Base-by-base conservation (phyloP, 2,888 invertebrate species). In the Malthinus seriepunctatus region DNA sequence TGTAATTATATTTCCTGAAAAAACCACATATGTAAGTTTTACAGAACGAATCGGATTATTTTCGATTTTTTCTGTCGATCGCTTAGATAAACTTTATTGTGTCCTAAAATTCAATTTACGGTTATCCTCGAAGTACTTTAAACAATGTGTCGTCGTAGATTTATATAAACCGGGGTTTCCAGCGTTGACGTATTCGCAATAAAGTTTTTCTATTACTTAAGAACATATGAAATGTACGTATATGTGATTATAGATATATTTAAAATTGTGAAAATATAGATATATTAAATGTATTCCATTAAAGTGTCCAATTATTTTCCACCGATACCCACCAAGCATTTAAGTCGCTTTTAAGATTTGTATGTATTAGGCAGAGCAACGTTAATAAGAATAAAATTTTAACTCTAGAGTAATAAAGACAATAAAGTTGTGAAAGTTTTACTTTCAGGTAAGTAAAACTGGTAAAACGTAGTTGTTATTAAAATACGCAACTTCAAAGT, bases 251-350 rank as follows among this genome's bases (percentile, higher is more conserved):
- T 73, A 74, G 73, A 73, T 74, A 75, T 75, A 76, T 72, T 74
- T 72, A 72, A 71, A 74, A 73, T 73, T 75, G 75, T 75, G 75
- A 76, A 76, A 60, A 76, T 75, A 76, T 76, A 76, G 75, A 73
- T 59, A 72, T 74, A 75, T 71, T 74, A 75, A 74, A 75, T 75
- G 74, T 72, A 72, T 50, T 46, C 50, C 39, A 50, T 52, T 37
- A 52, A 39, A 50, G 59, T 63, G 49, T 37, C 52, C 39, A 50
- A 51, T 60, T 10, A 34, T 44, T 32, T 34, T 10, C 14, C 3
- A 1, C 14, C 1, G n/a, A n/a, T n/a, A n/a, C n/a, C n/a, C n/a
- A n/a, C n/a, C n/a, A n/a, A n/a, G n/a, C n/a, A n/a, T n/a, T n/a
- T n/a, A n/a, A n/a, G n/a, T n/a, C n/a, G n/a, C n/a, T n/a, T n/a